Evolutionary conservation across 2,888 invertebrate genomes (phyloP).

Genomic region (Volucella inanis): DNA sequence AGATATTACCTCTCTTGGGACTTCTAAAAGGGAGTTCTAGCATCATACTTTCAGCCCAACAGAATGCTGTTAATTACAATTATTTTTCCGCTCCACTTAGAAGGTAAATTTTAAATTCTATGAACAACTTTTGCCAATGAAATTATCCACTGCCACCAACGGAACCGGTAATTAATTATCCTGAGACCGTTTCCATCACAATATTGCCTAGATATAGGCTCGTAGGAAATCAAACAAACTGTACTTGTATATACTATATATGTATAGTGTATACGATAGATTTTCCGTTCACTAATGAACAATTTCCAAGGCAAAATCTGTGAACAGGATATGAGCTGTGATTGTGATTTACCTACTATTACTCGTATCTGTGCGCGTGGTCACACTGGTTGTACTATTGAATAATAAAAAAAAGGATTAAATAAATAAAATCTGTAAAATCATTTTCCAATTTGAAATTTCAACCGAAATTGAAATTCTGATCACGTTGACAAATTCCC

Average conservation of each 20-base stretch:
- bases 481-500: neutral
- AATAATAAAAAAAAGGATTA: neutral
- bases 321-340: no score
- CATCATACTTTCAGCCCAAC: neutral
- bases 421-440: neutral
- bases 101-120: neutral
- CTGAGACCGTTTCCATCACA: no score
- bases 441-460: neutral
- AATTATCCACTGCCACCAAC: slow-evolving; percentile 13
- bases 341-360: no score
- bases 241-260: no score
- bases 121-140: neutral
- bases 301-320: no score
- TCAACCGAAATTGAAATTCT: neutral
- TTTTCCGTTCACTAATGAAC: no score
- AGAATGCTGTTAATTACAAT: slow-evolving; percentile 13
- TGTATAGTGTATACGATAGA: no score
- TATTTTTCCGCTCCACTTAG: slow-evolving; percentile 13
- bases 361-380: no score
- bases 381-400: no score
- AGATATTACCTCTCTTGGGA: neutral
- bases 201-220: no score
- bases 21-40: neutral
- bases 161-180: slow-evolving; percentile 9
- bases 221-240: no score